These are phyloP conservation scores for Ctenoplectra terminalis DNA, from an alignment of 1,140 invertebrate genomes.

Conservation along the genomic window DNA sequence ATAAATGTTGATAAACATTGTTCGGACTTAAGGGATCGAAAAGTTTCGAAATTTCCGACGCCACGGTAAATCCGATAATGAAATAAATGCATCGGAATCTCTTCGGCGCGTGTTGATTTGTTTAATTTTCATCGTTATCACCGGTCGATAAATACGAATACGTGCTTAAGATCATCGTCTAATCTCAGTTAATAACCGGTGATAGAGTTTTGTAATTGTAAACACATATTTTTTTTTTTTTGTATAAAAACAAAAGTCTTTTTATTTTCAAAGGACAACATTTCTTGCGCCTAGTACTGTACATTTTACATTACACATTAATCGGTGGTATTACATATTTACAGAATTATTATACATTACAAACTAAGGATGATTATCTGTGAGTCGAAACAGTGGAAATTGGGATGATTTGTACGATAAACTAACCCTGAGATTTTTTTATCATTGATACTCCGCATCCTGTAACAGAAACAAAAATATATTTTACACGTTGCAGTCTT, in stretches of 20 bases:
- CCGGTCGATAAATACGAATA: not conserved
- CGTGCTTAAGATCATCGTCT: not conserved
- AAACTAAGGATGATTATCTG: not conserved
- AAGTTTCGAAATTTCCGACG: slow-evolving; percentile 23
- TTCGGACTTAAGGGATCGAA: not conserved
- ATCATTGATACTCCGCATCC: slow-evolving; percentile 53
- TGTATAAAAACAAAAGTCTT: not conserved
- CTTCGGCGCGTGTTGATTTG: not conserved
- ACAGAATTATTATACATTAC: not conserved
- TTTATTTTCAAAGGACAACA: not conserved
- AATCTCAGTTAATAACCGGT: slow-evolving; percentile 1
- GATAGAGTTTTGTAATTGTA: not conserved
- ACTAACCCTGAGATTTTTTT: slow-evolving; percentile 40
- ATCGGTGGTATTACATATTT: not conserved
- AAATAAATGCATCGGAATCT: not conserved
- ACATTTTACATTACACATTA: not conserved
- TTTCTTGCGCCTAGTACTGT: not conserved
- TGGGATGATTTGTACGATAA: not conserved
- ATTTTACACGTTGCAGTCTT: too few species aligned
- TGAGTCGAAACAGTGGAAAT: too few species aligned
- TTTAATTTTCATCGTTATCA: slow-evolving; percentile 4
- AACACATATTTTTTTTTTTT: not conserved
- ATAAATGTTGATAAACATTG: slow-evolving; percentile 34
- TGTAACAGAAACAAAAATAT: too few species aligned
- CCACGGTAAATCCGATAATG: not conserved